Evolutionary conservation across 2,888 invertebrate species (phyloP), one percentile per base, ranked within the genome.

Genomic region (Cotesia congregata): DNA sequence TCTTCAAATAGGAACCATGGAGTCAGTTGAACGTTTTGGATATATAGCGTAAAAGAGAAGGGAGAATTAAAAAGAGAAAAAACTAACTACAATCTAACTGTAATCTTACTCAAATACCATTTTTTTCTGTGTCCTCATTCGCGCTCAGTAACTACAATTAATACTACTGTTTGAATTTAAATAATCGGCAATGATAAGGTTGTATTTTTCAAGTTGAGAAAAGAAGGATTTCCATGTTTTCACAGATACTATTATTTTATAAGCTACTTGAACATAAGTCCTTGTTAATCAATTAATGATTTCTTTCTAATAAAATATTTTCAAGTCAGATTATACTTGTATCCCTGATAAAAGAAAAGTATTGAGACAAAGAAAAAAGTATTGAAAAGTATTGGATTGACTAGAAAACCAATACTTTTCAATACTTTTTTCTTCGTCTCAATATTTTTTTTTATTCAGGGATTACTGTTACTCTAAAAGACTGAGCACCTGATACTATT

Each of bases 51-150:
- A 65, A 73, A 62, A 64, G 64, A 72, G 64, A 64, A 20, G 20
- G 64, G 38, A 60, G 61, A 50, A 62, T 61, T 69, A 68, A 68
- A 64, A 30, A 75, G 38, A 75, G 40, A 65, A 59, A 38, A 59
- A 30, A 62, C 17, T 50, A 59, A 67, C 17, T 17, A 15, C 65
- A 40, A 70, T 70, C 70, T 70, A 70, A 70, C 67, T 65, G 39
- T 72, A 72, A 15, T 59, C 41, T 76, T 20, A 61, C 69, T 70
- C 70, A 41, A 50, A 50, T 15, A 70, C 59, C 59, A 9, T 41
- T 70, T 70, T 70, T 50, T 68, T 68, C 59, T 17, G 70, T 70
- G 70, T 70, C 70, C 70, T 70, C 70, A 41, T 70, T 70, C 70
- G 70, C 70, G 50, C 70, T 59, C 67, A 20, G 59, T 59, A 50